Evolutionary conservation across 2,113 vertebrate species (phyloP).

Genomic region (Sarotherodon lohbergeri): DNA sequence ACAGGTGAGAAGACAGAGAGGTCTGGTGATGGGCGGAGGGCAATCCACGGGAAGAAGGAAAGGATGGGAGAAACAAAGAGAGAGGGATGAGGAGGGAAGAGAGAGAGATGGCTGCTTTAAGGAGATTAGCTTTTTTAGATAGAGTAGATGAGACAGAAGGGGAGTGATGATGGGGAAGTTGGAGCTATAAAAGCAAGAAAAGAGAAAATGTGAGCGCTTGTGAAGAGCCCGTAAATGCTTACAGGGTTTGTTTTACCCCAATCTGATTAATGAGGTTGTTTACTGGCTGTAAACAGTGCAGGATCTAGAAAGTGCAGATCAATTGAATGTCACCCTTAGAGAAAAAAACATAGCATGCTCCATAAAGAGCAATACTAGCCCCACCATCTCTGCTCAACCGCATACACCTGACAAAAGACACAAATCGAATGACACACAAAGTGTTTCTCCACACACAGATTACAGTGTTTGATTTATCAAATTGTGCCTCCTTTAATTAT

Average conservation of each 20-base stretch:
- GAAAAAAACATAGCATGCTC: conserved; percentile 10
- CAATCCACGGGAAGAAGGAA: conserved; percentile 12
- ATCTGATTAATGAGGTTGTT: conserved; percentile 54
- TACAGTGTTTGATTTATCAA: background rate
- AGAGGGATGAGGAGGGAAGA: conserved; percentile 1
- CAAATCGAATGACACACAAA: background rate
- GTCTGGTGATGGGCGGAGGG: conserved; percentile 34
- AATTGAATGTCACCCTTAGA: conserved; percentile 44
- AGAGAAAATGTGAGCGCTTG: background rate
- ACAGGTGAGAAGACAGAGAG: conserved; percentile 52
- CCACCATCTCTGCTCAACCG: background rate
- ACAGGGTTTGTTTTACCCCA: conserved; percentile 20
- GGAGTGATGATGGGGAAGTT: conserved; percentile 20
- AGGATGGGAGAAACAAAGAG: conserved; percentile 19
- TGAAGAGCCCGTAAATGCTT: conserved; percentile 18
- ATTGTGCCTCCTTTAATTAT: background rate
- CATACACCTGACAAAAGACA: background rate
- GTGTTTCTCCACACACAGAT: background rate
- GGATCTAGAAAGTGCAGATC: conserved; percentile 29
- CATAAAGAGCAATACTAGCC: conserved; percentile 18
- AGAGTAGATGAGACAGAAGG: conserved; percentile 5
- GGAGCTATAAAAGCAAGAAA: background rate
- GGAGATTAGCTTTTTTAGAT: conserved; percentile 46
- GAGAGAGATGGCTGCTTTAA: conserved; percentile 40
- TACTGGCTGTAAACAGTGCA: conserved; percentile 10